Evolutionary conservation across 2,113 vertebrate species (phyloP).

Genomic region (Ciconia maguari): DNA sequence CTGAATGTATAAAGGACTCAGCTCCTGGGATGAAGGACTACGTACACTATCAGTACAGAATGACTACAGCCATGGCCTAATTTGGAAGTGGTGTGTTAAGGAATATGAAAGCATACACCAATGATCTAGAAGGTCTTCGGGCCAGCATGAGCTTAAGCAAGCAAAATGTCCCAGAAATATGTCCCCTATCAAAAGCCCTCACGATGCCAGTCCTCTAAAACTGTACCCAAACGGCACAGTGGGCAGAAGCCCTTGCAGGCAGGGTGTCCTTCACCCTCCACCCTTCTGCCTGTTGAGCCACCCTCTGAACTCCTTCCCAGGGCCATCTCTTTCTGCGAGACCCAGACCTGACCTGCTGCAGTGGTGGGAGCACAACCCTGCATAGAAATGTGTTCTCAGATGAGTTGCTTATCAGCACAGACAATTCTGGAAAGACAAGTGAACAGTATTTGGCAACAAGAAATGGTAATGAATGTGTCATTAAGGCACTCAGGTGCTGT

Average conservation of each 20-base stretch:
- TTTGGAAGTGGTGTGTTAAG: conserved; percentile 12
- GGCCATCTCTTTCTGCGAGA: not conserved
- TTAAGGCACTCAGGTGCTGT: not conserved
- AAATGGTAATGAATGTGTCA: not conserved
- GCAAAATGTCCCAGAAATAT: not conserved
- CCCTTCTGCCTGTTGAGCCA: not conserved
- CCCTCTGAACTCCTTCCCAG: not conserved
- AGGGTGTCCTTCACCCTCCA: not conserved
- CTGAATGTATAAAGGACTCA: not conserved
- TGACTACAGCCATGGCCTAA: not conserved
- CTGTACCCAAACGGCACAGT: rapidly evolving
- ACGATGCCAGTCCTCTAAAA: not conserved
- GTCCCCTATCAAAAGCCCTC: not conserved
- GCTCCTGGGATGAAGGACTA: not conserved
- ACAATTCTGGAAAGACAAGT: not conserved
- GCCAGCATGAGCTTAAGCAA: not conserved
- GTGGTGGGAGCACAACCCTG: not conserved
- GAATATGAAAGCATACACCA: not conserved
- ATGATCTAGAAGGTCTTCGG: not conserved
- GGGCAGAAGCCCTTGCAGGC: not conserved
- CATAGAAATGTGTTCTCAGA: not conserved
- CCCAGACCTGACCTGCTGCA: not conserved
- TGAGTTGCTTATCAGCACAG: not conserved
- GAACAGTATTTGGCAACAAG: not conserved
- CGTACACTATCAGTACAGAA: not conserved